Evolutionary conservation across 2,888 invertebrate species (phyloP), one percentile per base, ranked within the genome.

Genomic region (Drosophila tripunctata): DNA sequence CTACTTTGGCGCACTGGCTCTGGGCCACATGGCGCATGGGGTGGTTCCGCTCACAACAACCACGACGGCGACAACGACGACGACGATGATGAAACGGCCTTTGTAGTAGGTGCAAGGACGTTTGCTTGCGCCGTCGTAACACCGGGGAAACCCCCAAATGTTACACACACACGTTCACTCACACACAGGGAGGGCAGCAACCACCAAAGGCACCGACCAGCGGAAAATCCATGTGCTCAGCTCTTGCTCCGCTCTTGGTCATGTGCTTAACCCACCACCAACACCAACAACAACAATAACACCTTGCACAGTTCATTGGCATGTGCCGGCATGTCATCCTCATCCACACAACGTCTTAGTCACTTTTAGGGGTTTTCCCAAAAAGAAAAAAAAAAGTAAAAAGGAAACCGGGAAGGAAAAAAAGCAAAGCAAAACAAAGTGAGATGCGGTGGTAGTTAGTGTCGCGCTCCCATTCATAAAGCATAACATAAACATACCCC

Each of bases 281-380:
- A 15, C 48, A 70, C 55, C 63, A 60, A 30, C 62, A 56, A n/a
- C 60, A 60, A 38, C 56, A 48, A 21, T 47, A 50, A 15, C 47
- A 63, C 72, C 72, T 73, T 73, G 69, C 78, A n/a, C n/a, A 68
- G 71, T 75, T 72, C 68, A 75, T 67, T 80, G 81, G 71, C 87
- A 78, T 84, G 81, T 84, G 85, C 82, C 87, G 87, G 85, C 86
- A 87, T 87, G 85, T 85, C 78, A 78, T 87, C 78, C 71, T 85
- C 67, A 75, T 83, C 78, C 81, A 69, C 81, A 82, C 58, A 76
- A 76, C 71, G 82, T 87, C 87, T 83, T 82, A 76, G 83, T 75
- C 84, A 80, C 64, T 68, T 87, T 87, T 82, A 85, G 83, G 86
- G 87, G 85, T 81, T 83, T 83, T 82, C 85, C 85, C 65, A 68